Evolutionary conservation across 92 coral and sea anemone genomes (phyloP), one percentile per base, ranked within the genome.

Genomic region (Pocillopora meandrina): DNA sequence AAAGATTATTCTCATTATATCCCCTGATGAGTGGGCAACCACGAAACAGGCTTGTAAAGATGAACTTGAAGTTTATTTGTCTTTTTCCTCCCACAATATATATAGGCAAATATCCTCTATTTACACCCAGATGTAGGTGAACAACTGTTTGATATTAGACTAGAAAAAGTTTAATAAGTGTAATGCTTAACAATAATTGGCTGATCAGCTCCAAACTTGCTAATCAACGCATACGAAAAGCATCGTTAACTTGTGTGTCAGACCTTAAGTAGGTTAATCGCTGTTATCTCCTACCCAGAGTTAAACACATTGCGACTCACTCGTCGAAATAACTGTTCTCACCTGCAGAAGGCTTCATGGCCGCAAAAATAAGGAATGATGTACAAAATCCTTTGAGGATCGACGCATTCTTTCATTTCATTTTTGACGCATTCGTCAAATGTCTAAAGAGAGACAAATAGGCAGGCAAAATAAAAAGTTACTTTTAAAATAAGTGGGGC

Each of bases 291-390:
- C 68, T 42, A 26, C 31, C 31, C 31, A 26, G 31, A 26, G 31
- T 26, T 26, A 26, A 26, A 26, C 31, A 26, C 31, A 26, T 26
- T 26, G 31, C 31, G 31, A 26, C 31, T 26, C 31, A 26, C 31
- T 26, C 31, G 18, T 61, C 5, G 18, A 13, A 12, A n/a, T 8
- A 33, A 34, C 74, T 70, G 16, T 4, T 17, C 21, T 85, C 68
- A 93, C 98, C 84, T 71, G 90, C 97, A 93, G 65, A 72, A 87
- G 14, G 72, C 70, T 33, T 84, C 67, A 47, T 91, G 92, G 12
- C 98, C 98, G 61, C 98, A 95, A 70, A 95, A 95, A 72, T 70
- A 95, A 56, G 98, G 98, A 61, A 92, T 82, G 58, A 90, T 88
- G 79, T 85, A 88, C 71, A 91, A 90, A 66, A 90, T 15, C 56